Base-by-base conservation (phyloP, 2,113 vertebrate species). In the Lophotis ruficrista region DNA sequence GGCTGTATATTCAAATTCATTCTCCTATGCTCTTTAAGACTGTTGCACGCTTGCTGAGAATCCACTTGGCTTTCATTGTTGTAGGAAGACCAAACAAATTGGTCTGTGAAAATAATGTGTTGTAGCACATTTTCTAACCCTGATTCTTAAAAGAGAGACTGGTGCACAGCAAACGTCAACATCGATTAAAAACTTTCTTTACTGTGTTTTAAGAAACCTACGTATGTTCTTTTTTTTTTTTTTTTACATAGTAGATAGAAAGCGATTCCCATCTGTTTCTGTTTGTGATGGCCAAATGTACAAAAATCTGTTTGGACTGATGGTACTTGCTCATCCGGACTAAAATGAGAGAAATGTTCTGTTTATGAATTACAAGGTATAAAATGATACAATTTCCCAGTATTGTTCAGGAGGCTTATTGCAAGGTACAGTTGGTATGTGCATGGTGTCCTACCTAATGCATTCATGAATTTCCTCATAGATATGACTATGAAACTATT, bases 251-350 rank as follows among this genome's bases (percentile, higher is more conserved):
- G 76, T 73, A 92, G 71, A 68, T 94, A 73, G 43, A 68, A 73
- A 87, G 35, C 0, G 35, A 90, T 93, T 90, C 69, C 93, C 92
- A 87, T 95, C 80, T 96, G 90, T 78, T 94, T 90, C 56, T 90
- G 58, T 92, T 93, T 95, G 80, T 92, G 71, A 60, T 90, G 53
- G 53, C 76, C 83, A 95, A 86, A 92, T 90, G 92, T 89, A 93
- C n/a, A 86, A 72, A 96, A 93, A 89, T 90, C 69, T 96, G 87
- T 92, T 89, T 78, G 65, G 69, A 84, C 43, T 84, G 76, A 84
- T 96, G 50, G 62, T 87, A 61, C 45, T 93, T 78, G 43, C 60
- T 96, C 65, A 87, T 90, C 69, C 2, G 0, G 45, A 89, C 61
- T 95, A 64, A 89, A 85, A 56, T n/a, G 28, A 96, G 35, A 50